Evolutionary conservation across 2,888 invertebrate species (phyloP).

Genomic region (Aquatica leii): DNA sequence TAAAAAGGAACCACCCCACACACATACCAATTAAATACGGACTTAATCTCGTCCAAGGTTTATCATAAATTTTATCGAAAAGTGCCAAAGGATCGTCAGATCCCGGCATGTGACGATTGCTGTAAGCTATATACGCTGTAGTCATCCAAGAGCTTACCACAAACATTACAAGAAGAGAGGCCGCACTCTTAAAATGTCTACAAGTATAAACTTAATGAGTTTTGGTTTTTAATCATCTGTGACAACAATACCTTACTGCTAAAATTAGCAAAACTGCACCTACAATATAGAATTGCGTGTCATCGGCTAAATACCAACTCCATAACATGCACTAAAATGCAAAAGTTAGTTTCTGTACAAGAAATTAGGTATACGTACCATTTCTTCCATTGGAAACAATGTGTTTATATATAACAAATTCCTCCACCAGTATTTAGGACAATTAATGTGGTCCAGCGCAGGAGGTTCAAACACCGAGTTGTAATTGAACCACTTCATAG

Average conservation of each 20-base stretch:
- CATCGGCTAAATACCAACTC: conserved; percentile 91
- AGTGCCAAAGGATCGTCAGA: conserved; percentile 83
- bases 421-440: conserved; percentile 88
- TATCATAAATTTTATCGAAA: conserved; percentile 90
- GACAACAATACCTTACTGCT: conserved; percentile 70
- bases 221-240: too few species aligned
- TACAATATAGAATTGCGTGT: conserved; percentile 86
- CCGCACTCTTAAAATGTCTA: conserved; percentile 82
- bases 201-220: too few species aligned
- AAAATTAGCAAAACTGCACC: conserved; percentile 83
- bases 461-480: conserved; percentile 87
- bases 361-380: too few species aligned
- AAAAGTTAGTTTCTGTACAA: too few species aligned
- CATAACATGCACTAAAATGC: conserved; percentile 82
- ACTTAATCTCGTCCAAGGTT: conserved; percentile 86
- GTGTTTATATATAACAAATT: conserved; percentile 88
- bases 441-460: conserved; percentile 81
- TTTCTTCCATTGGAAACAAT: conserved; percentile 82
- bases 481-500: conserved; percentile 86
- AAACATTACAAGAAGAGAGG: conserved; percentile 69
- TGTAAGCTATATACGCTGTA: conserved; percentile 81
- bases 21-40: conserved; percentile 87
- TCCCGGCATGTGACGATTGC: conserved; percentile 79
- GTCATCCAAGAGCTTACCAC: conserved; percentile 81
- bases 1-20: conserved; percentile 83